Evolutionary conservation across 2,888 invertebrate species (phyloP), one percentile per base, ranked within the genome.

Genomic region (Caenorhabditis angaria): DNA sequence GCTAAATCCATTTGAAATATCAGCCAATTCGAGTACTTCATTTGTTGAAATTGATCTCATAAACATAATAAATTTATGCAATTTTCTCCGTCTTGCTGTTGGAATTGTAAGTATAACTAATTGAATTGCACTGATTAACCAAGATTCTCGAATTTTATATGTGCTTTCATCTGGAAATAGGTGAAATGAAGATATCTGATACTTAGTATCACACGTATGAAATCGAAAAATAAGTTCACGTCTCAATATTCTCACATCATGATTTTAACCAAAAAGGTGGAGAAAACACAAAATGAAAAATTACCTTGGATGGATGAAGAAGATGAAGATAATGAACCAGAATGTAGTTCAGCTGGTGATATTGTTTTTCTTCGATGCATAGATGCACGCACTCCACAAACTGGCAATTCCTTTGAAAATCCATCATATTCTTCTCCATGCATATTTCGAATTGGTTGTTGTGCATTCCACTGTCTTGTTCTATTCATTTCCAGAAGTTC

Each of bases 51-150:
- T 48, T 0, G 71, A 67, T 51, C 67, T 50, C 24, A 71, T 60
- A 50, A 71, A 71, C 18, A 47, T 35, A 12, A 71, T 54, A 25
- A 67, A 71, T 29, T 71, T 71, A 35, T 71, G 71, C 35, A 71
- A 59, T 20, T 71, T 71, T 5, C 71, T 62, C 10, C 66, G 56
- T 20, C 71, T 60, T 22, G 60, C 25, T 8, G 66, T 66, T 24
- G 71, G 71, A 6, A 71, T 56, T 2, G 71, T 50, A 0, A 71
- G 25, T 8, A 71, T 57, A 48, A 66, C n/a, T 0, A 67, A 28
- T 22, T 71, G 71, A 22, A 71, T 55, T 0, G 71, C 50, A 20
- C 63, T 66, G 2, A 71, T 64, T 6, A 67, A 53, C 71, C 71
- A 71, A 5, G 59, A 29, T n/a, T 71, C 71, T 28, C 66, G 55